These are phyloP conservation scores for Saturnia japonica DNA, from an alignment of 2,888 invertebrate species.

Conservation along the genomic window DNA sequence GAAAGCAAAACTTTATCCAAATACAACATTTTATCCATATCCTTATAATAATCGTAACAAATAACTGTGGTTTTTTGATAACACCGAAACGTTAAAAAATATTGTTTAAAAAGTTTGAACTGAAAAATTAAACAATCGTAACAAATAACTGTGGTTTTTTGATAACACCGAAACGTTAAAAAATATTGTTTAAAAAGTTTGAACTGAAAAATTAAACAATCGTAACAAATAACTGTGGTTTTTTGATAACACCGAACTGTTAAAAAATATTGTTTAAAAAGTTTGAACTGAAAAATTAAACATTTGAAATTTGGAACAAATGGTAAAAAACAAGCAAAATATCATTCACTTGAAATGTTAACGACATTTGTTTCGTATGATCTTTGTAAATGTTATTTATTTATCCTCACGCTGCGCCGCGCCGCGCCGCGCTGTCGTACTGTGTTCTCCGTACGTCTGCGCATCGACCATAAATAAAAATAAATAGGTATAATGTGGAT, in stretches of 20 bases:
- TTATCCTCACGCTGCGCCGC: constrained; percentile 12
- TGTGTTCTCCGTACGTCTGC: constrained; percentile 44
- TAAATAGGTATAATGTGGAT: constrained; percentile 65
- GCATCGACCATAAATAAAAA: constrained; percentile 63
- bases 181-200: no score
- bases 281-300: neutral
- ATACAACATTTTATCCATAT: neutral
- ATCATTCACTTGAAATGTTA: constrained; percentile 3
- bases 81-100: no score
- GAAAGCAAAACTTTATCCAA: neutral
- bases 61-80: no score
- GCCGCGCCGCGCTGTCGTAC: no score
- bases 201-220: no score
- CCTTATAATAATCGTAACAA: no score
- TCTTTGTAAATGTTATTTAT: constrained; percentile 28
- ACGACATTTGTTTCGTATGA: constrained; percentile 14
- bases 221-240: no score
- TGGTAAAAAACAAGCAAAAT: neutral
- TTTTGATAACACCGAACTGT: no score
- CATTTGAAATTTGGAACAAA: neutral
- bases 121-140: no score
- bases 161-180: no score
- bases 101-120: no score
- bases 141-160: no score
- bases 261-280: neutral